These are phyloP conservation scores for Passer montanus DNA, from an alignment of 2,113 vertebrate species.

Conservation along the genomic window DNA sequence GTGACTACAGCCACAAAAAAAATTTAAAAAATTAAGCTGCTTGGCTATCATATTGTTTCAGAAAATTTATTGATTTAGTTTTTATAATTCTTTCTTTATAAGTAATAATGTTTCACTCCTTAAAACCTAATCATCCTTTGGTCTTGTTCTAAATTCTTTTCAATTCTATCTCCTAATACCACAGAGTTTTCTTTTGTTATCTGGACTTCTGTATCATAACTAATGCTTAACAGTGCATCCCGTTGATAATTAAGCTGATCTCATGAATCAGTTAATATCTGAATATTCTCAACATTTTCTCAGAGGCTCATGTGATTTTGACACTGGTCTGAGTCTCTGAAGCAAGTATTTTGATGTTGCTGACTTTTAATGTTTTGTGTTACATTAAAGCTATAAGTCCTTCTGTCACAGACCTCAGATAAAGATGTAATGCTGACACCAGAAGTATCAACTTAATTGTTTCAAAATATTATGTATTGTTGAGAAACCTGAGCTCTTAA, in stretches of 20 bases:
- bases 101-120: background rate
- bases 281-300: background rate
- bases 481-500: background rate
- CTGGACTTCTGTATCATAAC: background rate
- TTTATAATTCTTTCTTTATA: background rate
- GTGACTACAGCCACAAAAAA: background rate
- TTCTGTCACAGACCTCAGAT: background rate
- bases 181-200: background rate
- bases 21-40: background rate
- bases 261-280: background rate
- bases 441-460: background rate
- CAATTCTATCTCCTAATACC: background rate
- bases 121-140: background rate
- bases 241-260: background rate
- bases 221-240: background rate
- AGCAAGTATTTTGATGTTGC: background rate
- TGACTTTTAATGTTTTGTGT: background rate
- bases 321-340: background rate
- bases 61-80: background rate
- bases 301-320: background rate
- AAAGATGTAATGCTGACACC: background rate
- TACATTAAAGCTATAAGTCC: background rate
- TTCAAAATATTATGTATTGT: background rate
- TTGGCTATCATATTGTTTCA: background rate
- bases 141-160: background rate